A percentile compares a stretch with the other conserved stretches of the same genome.
Evolutionary conservation across 2,113 vertebrate genomes (phyloP).

Genomic region (Machaerirhynchus nigripectus): DNA sequence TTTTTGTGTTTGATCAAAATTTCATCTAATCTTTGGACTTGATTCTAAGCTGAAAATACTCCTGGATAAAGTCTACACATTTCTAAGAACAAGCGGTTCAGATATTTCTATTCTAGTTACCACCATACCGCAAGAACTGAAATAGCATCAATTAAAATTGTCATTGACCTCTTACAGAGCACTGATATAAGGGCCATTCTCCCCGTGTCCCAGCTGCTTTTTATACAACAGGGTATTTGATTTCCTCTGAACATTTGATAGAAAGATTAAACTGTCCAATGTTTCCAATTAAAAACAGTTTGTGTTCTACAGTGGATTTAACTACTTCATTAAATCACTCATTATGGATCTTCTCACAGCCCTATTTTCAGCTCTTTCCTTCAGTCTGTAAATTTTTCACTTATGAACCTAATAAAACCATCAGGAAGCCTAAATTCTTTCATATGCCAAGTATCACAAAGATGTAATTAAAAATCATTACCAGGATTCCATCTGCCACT

Average conservation of each 20-base stretch:
- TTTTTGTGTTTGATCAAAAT: neutral
- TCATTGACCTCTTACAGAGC: conserved; percentile 53
- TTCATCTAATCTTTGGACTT: neutral
- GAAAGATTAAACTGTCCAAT: conserved; percentile 8
- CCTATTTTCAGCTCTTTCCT: neutral
- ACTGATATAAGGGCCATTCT: conserved; percentile 34
- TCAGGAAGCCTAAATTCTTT: conserved; percentile 23
- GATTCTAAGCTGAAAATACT: neutral
- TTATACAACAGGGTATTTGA: conserved; percentile 37
- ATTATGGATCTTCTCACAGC: neutral
- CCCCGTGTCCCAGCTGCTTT: conserved; percentile 46
- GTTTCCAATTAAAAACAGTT: conserved; percentile 31
- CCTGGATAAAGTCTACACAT: neutral
- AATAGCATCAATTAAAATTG: conserved; percentile 63
- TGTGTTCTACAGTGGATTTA: conserved; percentile 24
- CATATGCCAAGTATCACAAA: conserved; percentile 25
- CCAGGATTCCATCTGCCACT: conserved; percentile 12
- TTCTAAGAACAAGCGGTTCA: conserved; percentile 53
- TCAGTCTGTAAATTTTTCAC: neutral
- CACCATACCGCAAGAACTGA: conserved; percentile 13
- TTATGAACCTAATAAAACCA: conserved; percentile 12
- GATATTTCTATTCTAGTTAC: conserved; percentile 43
- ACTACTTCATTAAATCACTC: conserved; percentile 13
- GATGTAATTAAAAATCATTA: conserved; percentile 52
- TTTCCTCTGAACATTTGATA: conserved; percentile 37